Base-by-base conservation (phyloP, 2,888 invertebrate species). In the Antheraea assamensis region DNA sequence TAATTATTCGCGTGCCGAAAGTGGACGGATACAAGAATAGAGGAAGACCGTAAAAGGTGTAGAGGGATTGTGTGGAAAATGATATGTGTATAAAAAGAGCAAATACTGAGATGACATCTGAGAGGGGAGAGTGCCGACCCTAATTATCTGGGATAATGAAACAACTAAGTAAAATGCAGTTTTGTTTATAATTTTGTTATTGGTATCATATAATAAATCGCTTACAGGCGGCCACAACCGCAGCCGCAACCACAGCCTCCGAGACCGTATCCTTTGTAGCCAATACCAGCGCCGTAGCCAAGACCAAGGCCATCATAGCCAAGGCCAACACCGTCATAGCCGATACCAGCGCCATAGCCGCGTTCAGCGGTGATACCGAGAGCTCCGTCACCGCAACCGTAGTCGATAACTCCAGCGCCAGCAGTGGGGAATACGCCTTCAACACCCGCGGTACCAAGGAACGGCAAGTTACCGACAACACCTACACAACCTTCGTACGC, bases 401-500 rank as follows among this genome's bases (percentile, higher is more conserved):
- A 74, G 19, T 72, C 49, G 71, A 76, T 73, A 71, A 72, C 74
- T 42, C 76, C 76, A 71, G 72, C 64, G 27, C 75, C 76, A 49
- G 68, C 71, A 66, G 73, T 74, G 24, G 74, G 74, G 35, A 74
- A 66, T 21, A 71, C 72, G 21, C 76, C 75, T 24, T 58, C 73
- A 30, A 76, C 35, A 72, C 70, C 75, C 15, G 71, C 76, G 27
- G 77, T 76, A 68, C 85, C 84, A 17, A 75, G 71, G 74, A 75
- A 75, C 17, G 64, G 78, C 79, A 83, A 72, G 73, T 80, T 79
- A 24, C 83, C 82, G 24, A 73, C 76, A 21, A 81, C 81, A 7
- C 74, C 78, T 13, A 85, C 71, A 13, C 75, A 72, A 0, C 85
- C 85, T 35, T 77, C 81, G 71, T 83, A 80, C 3, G 74, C 79